Base-by-base conservation (phyloP, 2,888 invertebrate genomes). In the Odontocolon sp. region DNA sequence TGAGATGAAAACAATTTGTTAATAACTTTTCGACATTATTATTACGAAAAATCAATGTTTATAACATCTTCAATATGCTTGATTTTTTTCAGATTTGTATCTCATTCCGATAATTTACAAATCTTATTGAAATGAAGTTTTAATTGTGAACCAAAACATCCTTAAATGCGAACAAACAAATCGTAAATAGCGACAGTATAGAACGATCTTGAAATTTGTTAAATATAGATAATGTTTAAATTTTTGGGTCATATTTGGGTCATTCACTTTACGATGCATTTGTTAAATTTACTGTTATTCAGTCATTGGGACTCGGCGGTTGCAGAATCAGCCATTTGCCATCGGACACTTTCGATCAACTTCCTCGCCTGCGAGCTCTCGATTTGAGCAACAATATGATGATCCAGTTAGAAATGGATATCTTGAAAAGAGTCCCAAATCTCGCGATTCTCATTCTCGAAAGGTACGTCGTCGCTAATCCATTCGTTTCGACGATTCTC, bases 361-460 rank as follows among this genome's bases (percentile, higher is more conserved):
- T 90, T 28, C 68, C 77, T 14, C 80, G 82, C 38, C 80, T 90
- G 52, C 86, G 84, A 31, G 85, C 70, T 3, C 85, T 90, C 64
- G 86, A 89, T 77, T 81, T 90, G 14, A 86, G 88, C 1, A 83
- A 85, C 47, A 90, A 90, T 57, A 67, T 83, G 47, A 80, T 90
- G 82, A 84, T 84, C 52, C 84, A 85, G 38, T 59, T 90, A 56
- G 81, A 84, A 16, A 40, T 26, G n/a, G 40, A 61, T 9, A 73
- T 83, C 0, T 61, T 88, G 16, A 64, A 80, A 14, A 18, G 59
- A 1, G 42, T 85, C 52, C 74, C 73, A 1, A 79, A 78, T 42
- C 75, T 89, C 11, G 74, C 38, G 23, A 80, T 75, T 28, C 77
- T 88, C 63, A 83, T 81, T 9, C 79, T 88, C 56, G 79, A 83